Percentiles rank a stretch among this genome's conserved stretches.
Evolutionary conservation across 2,888 invertebrate genomes (phyloP).

Genomic region (Xestia ashworthii): DNA sequence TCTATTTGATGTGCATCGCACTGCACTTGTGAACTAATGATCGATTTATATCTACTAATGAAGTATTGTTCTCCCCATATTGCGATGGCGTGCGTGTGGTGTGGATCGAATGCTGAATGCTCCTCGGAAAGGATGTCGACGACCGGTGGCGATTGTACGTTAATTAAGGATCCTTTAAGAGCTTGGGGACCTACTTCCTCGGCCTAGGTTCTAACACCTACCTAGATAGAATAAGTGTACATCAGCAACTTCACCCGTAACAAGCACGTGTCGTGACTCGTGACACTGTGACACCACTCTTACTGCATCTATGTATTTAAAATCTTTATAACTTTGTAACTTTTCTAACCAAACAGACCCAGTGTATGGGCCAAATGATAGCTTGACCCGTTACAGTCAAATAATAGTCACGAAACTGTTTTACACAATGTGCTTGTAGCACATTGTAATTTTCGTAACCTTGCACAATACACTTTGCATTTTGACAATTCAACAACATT

Average conservation of each 20-base stretch:
- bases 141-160: slow-evolving; percentile 43
- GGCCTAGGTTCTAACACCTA: not conserved
- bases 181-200: slow-evolving; percentile 8
- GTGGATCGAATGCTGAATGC: slow-evolving; percentile 46
- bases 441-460: not conserved
- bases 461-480: not conserved
- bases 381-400: not conserved
- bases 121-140: slow-evolving; percentile 26
- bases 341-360: no score
- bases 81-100: slow-evolving; percentile 3
- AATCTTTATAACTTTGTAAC: no score
- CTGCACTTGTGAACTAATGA: slow-evolving; percentile 54
- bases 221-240: not conserved
- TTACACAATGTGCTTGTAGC: no score
- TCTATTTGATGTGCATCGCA: slow-evolving; percentile 32
- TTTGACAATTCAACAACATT: not conserved
- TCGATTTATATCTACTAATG: slow-evolving; percentile 66
- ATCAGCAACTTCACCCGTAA: not conserved
- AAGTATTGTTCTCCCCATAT: slow-evolving; percentile 64
- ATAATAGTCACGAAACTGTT: not conserved
- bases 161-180: slow-evolving; percentile 32
- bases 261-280: not conserved
- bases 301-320: no score
- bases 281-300: no score
- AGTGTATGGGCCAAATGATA: no score